These are phyloP conservation scores for Desoria tigrina DNA, from an alignment of 2,888 invertebrate genomes.

Conservation along the genomic window DNA sequence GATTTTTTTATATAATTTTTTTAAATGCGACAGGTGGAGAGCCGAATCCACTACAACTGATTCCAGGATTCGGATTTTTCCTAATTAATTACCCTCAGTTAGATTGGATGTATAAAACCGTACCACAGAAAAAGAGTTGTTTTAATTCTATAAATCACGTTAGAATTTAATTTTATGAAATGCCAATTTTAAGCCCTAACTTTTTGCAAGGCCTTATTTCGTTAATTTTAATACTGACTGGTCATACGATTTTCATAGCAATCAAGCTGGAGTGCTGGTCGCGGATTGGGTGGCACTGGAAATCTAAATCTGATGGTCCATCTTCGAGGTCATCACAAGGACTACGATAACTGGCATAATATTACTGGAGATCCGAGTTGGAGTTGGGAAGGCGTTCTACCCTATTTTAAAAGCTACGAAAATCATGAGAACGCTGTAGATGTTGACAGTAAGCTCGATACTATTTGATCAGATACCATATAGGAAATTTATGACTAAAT, in stretches of 20 bases:
- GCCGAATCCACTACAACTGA: conserved; percentile 20
- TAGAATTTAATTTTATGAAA: too few relatives aligned
- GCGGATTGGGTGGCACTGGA: conserved; percentile 27
- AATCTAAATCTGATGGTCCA: conserved; percentile 31
- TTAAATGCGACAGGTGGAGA: too few relatives aligned
- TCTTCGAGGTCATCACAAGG: conserved; percentile 30
- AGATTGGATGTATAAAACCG: conserved; percentile 37
- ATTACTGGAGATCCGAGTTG: conserved; percentile 32
- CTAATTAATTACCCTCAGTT: conserved; percentile 34
- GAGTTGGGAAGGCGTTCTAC: conserved; percentile 25
- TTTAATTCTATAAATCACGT: conserved; percentile 36
- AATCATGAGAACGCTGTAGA: conserved; percentile 1
- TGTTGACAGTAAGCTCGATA: not conserved
- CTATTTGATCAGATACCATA: too few relatives aligned
- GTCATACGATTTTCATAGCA: conserved; percentile 11
- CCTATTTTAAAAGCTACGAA: conserved; percentile 33
- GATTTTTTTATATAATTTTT: not conserved
- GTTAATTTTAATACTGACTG: not conserved
- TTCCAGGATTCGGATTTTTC: conserved; percentile 15
- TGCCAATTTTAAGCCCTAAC: not conserved
- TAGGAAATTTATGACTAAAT: too few relatives aligned
- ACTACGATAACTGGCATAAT: conserved; percentile 33
- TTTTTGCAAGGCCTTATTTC: too few relatives aligned
- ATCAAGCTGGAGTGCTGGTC: conserved; percentile 33
- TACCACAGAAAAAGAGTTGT: conserved; percentile 31